phyloP scores from a whole-genome alignment of 2,888 invertebrate genomes.

The Zygogramma bicolorata region DNA sequence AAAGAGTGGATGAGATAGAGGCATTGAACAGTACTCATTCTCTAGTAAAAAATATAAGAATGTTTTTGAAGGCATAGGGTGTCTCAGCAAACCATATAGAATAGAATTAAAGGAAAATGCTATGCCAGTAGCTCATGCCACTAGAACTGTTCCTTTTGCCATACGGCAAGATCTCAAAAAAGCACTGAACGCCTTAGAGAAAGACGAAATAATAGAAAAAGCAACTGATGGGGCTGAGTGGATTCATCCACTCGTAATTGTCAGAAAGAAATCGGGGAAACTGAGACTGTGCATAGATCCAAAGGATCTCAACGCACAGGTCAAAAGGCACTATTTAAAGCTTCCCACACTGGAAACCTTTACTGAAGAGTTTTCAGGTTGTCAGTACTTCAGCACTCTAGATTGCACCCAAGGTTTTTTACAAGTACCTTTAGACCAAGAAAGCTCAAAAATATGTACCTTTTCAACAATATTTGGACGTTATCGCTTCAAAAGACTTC shows the following conservation, averaged over 20 bases:
- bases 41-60: not conserved
- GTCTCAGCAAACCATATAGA: not conserved
- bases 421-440: constrained; percentile 10
- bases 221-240: constrained; percentile 12
- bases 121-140: not conserved
- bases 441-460: constrained; percentile 13
- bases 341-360: constrained; percentile 21
- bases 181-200: not conserved
- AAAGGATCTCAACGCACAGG: constrained; percentile 6
- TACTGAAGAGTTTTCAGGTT: not conserved
- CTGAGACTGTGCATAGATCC: not conserved
- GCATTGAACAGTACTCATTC: not conserved
- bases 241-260: constrained; percentile 1
- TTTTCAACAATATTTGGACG: constrained; percentile 12
- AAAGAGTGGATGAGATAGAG: not conserved
- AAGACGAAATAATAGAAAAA: constrained; percentile 16
- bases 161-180: not conserved
- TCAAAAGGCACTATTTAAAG: constrained; percentile 16
- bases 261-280: not conserved
- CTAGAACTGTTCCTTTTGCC: not conserved
- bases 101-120: constrained; percentile 9
- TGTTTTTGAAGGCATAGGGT: constrained; percentile 6
- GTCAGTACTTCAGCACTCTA: constrained; percentile 10
- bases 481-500: constrained; percentile 4
- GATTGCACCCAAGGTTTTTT: constrained; percentile 19